Evolutionary conservation across 1,140 invertebrate species (phyloP).

Genomic region (Rhopalosiphum maidis): DNA sequence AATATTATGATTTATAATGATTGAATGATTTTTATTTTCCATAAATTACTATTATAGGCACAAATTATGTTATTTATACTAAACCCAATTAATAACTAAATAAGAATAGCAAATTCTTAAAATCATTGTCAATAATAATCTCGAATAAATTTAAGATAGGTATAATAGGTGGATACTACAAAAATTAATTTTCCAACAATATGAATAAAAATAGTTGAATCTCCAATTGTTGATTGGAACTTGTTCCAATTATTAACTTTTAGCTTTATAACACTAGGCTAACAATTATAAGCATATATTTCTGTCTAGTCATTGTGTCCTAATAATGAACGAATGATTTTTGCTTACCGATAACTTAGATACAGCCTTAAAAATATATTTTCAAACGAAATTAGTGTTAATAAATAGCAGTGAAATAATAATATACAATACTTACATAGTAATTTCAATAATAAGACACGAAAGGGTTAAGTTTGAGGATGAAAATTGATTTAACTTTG

Average conservation of each 20-base stretch:
- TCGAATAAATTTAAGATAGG: background rate
- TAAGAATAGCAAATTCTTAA: background rate
- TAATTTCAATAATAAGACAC: background rate
- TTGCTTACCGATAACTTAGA: background rate
- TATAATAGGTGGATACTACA: too few relatives aligned
- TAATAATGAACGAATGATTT: background rate
- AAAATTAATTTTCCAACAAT: background rate
- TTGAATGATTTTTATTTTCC: background rate
- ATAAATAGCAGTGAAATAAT: background rate
- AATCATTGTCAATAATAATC: background rate
- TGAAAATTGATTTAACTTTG: background rate
- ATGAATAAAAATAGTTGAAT: background rate
- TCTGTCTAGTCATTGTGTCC: background rate
- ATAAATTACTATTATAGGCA: background rate
- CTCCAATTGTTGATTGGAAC: background rate
- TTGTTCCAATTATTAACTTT: background rate
- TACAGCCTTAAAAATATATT: background rate
- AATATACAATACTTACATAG: conserved; percentile 12
- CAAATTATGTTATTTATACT: background rate
- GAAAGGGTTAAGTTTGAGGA: background rate
- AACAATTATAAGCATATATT: background rate
- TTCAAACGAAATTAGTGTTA: background rate
- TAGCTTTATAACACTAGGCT: background rate
- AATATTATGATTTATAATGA: too few relatives aligned
- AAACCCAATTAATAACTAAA: background rate